These are phyloP conservation scores for Microcebus murinus DNA, from an alignment of 2,113 vertebrate species.

Conservation along the genomic window DNA sequence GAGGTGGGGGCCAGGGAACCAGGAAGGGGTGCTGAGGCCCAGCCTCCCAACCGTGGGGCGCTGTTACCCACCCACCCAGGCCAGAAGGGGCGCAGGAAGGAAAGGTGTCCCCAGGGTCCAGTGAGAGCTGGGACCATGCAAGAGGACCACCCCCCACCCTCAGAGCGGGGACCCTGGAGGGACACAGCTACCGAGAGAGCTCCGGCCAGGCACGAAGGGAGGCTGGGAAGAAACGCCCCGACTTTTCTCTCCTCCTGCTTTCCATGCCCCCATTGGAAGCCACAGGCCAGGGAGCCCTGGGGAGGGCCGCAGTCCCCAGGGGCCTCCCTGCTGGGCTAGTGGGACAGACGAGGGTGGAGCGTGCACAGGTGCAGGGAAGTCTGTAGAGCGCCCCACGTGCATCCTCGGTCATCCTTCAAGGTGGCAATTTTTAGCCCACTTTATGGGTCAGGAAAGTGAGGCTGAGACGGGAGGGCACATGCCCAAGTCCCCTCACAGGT, in stretches of 20 bases:
- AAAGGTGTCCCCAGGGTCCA: too few species aligned
- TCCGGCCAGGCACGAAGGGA: neutral
- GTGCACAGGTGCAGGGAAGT: too few species aligned
- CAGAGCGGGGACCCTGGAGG: neutral
- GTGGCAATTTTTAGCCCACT: neutral
- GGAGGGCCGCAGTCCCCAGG: neutral
- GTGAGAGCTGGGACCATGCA: neutral
- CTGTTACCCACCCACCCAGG: neutral
- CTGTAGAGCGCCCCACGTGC: fast-evolving
- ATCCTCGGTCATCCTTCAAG: fast-evolving
- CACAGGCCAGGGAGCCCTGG: neutral
- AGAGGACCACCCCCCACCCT: neutral
- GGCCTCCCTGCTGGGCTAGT: neutral
- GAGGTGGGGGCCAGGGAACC: neutral
- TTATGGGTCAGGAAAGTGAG: neutral
- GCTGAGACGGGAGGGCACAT: neutral
- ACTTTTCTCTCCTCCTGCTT: neutral
- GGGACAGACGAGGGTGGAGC: neutral
- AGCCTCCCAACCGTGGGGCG: neutral
- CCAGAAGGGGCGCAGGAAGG: neutral
- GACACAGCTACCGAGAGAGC: neutral
- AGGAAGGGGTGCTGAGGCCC: neutral
- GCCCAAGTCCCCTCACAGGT: neutral
- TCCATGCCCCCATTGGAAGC: neutral
- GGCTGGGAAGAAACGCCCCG: neutral